Percentiles rank a stretch among this genome's conserved stretches.
Evolutionary conservation across 2,797 vertebrate species (phyloP).

Genomic region (Acipenser ruthenus): DNA sequence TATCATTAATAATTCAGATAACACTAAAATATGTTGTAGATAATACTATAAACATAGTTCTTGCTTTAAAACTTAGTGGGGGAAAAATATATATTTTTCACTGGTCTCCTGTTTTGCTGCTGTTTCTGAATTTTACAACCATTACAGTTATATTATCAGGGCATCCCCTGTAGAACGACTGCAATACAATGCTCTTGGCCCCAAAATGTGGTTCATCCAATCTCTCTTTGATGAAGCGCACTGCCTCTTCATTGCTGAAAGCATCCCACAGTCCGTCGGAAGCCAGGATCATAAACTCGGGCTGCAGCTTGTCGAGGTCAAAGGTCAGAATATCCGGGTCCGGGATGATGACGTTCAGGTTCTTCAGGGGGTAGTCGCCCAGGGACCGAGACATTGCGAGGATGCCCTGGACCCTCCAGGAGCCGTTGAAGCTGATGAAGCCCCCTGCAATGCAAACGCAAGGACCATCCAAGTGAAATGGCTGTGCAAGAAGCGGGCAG

Average conservation of each 20-base stretch:
- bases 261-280: slow-evolving; percentile 96
- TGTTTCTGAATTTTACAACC: slow-evolving; percentile 96
- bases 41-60: slow-evolving; percentile 36
- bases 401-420: slow-evolving; percentile 97
- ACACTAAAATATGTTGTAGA: neutral
- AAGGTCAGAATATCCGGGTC: slow-evolving; percentile 89
- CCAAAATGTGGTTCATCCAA: slow-evolving; percentile 91
- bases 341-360: slow-evolving; percentile 86
- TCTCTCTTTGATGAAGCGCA: slow-evolving; percentile 90
- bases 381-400: slow-evolving; percentile 94
- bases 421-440: slow-evolving; percentile 97
- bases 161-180: slow-evolving; percentile 89
- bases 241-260: slow-evolving; percentile 95
- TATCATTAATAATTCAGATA: too few species aligned
- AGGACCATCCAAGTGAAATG: neutral
- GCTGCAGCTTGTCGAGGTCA: slow-evolving; percentile 96
- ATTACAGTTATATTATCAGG: slow-evolving; percentile 97
- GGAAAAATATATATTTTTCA: slow-evolving; percentile 28
- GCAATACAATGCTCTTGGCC: slow-evolving; percentile 91
- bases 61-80: slow-evolving; percentile 30
- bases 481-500: too few species aligned
- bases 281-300: slow-evolving; percentile 96
- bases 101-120: slow-evolving; percentile 66
- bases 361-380: slow-evolving; percentile 93
- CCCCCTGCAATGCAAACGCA: slow-evolving; percentile 63